phyloP scores from a whole-genome alignment of 2,113 vertebrate genomes.

The Hassar affinis region DNA sequence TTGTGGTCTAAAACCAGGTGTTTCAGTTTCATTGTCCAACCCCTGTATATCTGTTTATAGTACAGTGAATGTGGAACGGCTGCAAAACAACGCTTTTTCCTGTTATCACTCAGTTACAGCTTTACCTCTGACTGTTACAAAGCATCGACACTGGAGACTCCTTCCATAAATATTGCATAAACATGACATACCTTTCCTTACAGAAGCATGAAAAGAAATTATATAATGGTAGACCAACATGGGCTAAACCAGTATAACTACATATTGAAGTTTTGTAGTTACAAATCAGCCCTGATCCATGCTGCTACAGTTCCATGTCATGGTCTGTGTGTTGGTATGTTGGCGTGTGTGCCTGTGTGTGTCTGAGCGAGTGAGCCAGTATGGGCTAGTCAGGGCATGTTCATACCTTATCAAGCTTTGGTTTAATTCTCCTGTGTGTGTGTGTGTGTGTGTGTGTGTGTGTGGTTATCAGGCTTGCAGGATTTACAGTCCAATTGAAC shows the following conservation, averaged over 20 bases:
- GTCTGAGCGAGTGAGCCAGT: neutral
- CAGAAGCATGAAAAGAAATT: neutral
- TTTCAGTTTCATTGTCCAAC: too few relatives aligned
- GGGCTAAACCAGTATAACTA: neutral
- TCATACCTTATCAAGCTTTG: conserved; percentile 30
- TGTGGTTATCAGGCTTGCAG: neutral
- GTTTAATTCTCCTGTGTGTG: conserved; percentile 26
- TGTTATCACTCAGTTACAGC: too few relatives aligned
- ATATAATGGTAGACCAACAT: neutral
- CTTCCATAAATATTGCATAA: neutral
- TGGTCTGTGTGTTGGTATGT: neutral
- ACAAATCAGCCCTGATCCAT: neutral
- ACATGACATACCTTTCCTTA: neutral
- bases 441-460: neutral
- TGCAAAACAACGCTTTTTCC: too few relatives aligned
- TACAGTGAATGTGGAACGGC: too few relatives aligned
- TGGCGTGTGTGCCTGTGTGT: neutral
- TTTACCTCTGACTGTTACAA: too few relatives aligned
- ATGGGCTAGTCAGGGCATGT: conserved; percentile 27
- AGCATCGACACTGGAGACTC: neutral
- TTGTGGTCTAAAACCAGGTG: too few relatives aligned
- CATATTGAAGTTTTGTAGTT: neutral
- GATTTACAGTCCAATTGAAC: neutral
- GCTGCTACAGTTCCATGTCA: neutral
- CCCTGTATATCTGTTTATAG: too few relatives aligned